Base-by-base conservation (phyloP, 2,888 invertebrate species). In the Thumatha senex region DNA sequence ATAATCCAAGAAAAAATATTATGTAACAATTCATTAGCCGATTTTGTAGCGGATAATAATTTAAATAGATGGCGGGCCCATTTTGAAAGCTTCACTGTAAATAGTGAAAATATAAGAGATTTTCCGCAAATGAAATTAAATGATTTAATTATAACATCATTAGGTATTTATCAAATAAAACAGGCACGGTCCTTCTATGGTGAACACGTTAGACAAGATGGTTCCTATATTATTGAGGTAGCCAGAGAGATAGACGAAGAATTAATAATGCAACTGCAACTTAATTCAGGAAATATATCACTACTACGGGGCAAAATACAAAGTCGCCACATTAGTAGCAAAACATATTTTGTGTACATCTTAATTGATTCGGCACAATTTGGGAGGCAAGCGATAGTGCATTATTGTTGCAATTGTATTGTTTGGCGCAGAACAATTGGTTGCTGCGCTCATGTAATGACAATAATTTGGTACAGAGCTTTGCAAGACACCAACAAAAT, bases 271-370 rank as follows among this genome's bases (percentile, higher is more conserved):
- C 12, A 5, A 7, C 4, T 35, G 5, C 12, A 5, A 7, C 4
- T 35, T 4, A 24, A 24, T 24, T 2, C 18, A 2, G 18, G 5
- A 24, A 24, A 5, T 5, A 24, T 24, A 4, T 24, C 3, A 0
- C 7, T 35, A 13, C 2, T 13, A 12, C 35, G 35, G 12, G 12
- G 4, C 35, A 35, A 35, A 35, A 35, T 35, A 35, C 35, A 35
- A 35, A 35, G 35, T 12, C 12, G 35, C 12, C 35, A 35, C 35
- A 35, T 35, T 12, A 35, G 50, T 18, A 10, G 29, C 35, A 62
- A 42, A 56, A 24, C 18, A 24, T 24, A 52, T 33, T 33, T 33
- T 45, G 42, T 51, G 8, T 62, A 61, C 44, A 59, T 63, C 39
- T 46, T 63, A 40, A 36, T 51, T 13, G 51, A 50, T 38, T 5